These are phyloP conservation scores for Drosophila robusta DNA, from an alignment of 2,888 invertebrate genomes.

Conservation along the genomic window DNA sequence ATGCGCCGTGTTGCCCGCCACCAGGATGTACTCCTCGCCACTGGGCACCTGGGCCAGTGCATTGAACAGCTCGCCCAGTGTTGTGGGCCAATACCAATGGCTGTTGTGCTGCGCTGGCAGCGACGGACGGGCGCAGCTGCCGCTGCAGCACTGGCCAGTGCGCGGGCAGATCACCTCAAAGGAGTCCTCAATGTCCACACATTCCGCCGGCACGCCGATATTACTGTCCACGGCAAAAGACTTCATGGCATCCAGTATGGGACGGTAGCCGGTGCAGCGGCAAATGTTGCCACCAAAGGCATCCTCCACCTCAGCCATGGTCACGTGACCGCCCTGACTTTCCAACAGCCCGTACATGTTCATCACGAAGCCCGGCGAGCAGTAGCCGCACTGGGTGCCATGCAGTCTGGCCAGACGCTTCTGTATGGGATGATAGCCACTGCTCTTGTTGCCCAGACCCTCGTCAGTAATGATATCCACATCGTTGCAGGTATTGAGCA, in stretches of 20 bases:
- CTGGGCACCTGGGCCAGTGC: conserved; percentile 80
- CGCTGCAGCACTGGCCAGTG: conserved; percentile 82
- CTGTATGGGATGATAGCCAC: conserved; percentile 90
- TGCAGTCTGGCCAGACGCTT: conserved; percentile 88
- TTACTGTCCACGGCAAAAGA: conserved; percentile 88
- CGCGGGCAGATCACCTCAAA: conserved; percentile 64
- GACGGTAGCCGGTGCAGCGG: conserved; percentile 92
- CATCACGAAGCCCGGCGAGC: conserved; percentile 93
- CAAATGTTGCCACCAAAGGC: conserved; percentile 92
- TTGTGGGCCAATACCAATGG: conserved; percentile 79
- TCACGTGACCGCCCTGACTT: conserved; percentile 85
- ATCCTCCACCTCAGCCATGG: conserved; percentile 89
- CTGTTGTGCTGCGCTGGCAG: conserved; percentile 26
- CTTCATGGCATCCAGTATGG: conserved; percentile 92
- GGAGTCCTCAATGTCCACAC: conserved; percentile 85
- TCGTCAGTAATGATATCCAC: conserved; percentile 90
- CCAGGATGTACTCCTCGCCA: conserved; percentile 87
- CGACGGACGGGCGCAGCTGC: conserved; percentile 66
- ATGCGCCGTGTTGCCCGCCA: conserved; percentile 92
- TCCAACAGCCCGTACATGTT: conserved; percentile 88
- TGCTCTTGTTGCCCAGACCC: conserved; percentile 88
- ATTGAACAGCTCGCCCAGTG: conserved; percentile 65
- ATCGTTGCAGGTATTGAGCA: conserved; percentile 87
- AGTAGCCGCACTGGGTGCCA: conserved; percentile 91
- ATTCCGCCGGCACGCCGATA: conserved; percentile 83